These are phyloP conservation scores for Darevskia nairensis DNA, from an alignment of 2,797 vertebrate species.

Conservation along the genomic window DNA sequence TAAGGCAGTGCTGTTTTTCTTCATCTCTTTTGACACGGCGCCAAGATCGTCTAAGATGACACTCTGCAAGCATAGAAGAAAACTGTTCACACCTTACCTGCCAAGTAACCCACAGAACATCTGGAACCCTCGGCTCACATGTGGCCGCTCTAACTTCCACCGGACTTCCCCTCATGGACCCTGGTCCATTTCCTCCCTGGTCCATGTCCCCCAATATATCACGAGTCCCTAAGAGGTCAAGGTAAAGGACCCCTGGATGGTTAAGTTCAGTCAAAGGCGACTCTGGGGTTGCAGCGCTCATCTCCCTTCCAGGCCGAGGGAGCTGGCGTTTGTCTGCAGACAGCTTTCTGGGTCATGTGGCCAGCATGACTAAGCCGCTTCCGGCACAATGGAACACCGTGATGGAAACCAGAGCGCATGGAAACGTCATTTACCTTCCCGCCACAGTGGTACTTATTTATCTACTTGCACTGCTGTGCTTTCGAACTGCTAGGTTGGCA, in stretches of 20 bases:
- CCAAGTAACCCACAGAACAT: background rate
- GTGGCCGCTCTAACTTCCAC: background rate
- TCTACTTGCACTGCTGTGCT: background rate
- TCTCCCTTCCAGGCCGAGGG: too few species aligned
- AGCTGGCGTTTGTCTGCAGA: too few species aligned
- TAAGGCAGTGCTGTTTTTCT: slow-evolving; percentile 83
- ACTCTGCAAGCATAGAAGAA: slow-evolving; percentile 71
- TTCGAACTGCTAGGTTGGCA: too few species aligned
- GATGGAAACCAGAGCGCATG: too few species aligned
- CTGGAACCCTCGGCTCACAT: background rate
- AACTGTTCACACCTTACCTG: rapidly evolving
- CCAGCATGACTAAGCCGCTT: too few species aligned
- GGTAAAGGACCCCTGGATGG: too few species aligned
- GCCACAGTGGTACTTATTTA: background rate
- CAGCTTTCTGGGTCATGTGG: too few species aligned
- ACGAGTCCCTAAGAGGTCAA: background rate
- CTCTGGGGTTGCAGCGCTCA: too few species aligned
- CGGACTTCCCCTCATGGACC: background rate
- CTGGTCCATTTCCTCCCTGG: background rate
- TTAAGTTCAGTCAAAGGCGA: too few species aligned
- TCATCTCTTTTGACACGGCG: slow-evolving; percentile 75
- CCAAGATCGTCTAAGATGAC: slow-evolving; percentile 80
- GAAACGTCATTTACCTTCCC: too few species aligned
- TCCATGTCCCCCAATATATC: background rate
- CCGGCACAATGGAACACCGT: too few species aligned